Evolutionary conservation across 2,113 vertebrate genomes (phyloP).

Genomic region (Sula dactylatra): DNA sequence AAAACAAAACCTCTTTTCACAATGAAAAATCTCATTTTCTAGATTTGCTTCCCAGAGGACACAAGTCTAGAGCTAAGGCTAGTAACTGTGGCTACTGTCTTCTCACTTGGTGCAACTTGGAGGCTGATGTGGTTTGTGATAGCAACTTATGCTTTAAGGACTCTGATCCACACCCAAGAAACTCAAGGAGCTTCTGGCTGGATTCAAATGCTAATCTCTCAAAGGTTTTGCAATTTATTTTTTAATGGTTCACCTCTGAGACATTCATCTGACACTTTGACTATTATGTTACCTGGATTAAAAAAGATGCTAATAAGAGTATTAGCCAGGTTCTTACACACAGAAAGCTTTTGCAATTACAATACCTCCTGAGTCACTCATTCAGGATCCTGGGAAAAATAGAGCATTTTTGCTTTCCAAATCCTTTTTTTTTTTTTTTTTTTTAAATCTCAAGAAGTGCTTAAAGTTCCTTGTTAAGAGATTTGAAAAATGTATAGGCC

Average conservation of each 20-base stretch:
- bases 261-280: constrained; percentile 63
- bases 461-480: constrained; percentile 57
- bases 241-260: constrained; percentile 76
- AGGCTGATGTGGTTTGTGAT: constrained; percentile 13
- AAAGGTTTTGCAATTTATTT: constrained; percentile 74
- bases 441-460: constrained; percentile 1
- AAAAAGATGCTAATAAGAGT: constrained; percentile 69
- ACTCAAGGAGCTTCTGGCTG: constrained; percentile 62
- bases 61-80: not conserved
- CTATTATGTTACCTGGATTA: constrained; percentile 72
- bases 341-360: constrained; percentile 66
- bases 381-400: constrained; percentile 40
- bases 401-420: constrained; percentile 12
- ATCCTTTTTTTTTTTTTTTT: not conserved
- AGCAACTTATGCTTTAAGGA: constrained; percentile 24
- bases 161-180: constrained; percentile 30
- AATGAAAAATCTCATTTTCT: not conserved
- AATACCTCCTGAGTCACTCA: constrained; percentile 56
- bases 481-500: constrained; percentile 58
- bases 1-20: not conserved
- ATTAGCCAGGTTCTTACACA: constrained; percentile 66
- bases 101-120: constrained; percentile 23
- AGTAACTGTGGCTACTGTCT: constrained; percentile 5
- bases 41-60: not conserved
- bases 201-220: constrained; percentile 71